These are phyloP conservation scores for Neodon shergylaensis DNA, from an alignment of 2,113 vertebrate genomes.

Conservation along the genomic window DNA sequence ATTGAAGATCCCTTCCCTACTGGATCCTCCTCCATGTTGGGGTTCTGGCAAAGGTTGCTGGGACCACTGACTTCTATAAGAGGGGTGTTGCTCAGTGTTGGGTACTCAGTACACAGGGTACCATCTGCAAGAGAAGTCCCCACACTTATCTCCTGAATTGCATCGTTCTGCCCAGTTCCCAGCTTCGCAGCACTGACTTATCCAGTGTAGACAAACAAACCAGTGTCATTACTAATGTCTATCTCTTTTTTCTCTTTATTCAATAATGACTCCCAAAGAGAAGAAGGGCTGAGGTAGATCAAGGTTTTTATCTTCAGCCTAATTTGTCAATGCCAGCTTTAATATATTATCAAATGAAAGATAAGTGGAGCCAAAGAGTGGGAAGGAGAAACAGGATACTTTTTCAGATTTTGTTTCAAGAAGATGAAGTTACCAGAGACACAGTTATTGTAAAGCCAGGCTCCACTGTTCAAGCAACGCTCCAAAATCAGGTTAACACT, in stretches of 20 bases:
- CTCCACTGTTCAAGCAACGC: constrained; percentile 50
- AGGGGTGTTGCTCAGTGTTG: background rate
- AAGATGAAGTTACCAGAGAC: constrained; percentile 63
- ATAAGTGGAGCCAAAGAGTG: background rate
- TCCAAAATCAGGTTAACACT: constrained; percentile 38
- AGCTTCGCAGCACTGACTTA: background rate
- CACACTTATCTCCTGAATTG: background rate
- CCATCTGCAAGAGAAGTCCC: background rate
- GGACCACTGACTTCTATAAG: background rate
- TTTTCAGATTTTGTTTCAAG: constrained; percentile 58
- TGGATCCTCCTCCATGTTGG: background rate
- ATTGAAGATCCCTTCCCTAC: background rate
- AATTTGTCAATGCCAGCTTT: background rate
- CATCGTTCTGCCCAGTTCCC: background rate
- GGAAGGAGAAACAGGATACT: constrained; percentile 13
- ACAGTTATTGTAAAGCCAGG: background rate
- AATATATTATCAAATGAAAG: background rate
- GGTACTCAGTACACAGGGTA: background rate
- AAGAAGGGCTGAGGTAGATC: background rate
- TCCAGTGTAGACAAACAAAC: background rate
- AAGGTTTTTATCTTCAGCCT: background rate
- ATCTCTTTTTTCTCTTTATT: background rate
- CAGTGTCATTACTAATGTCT: background rate
- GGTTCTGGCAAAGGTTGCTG: background rate
- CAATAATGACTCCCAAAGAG: constrained; percentile 20